Conservation (phyloP, 2,888 invertebrate species). For the Galerucella nymphaeae region DNA sequence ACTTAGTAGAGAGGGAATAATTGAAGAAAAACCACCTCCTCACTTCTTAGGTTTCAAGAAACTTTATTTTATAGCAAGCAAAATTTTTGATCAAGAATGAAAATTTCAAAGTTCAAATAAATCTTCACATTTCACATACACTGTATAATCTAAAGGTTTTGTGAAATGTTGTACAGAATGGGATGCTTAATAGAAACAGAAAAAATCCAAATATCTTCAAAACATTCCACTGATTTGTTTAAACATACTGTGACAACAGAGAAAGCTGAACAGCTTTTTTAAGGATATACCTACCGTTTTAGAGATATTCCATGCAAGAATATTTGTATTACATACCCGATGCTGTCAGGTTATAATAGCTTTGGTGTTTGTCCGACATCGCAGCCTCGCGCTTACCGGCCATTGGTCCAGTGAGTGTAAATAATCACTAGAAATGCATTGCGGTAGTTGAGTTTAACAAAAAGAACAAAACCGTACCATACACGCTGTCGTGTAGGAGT, state of each 20-base stretch:
- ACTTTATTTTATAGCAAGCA: no score
- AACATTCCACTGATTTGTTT: background rate
- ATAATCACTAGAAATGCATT: constrained; percentile 51
- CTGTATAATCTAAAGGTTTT: no score
- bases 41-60: no score
- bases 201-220: no score
- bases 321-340: constrained; percentile 49
- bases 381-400: constrained; percentile 53
- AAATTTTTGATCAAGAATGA: no score
- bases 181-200: no score
- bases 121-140: no score
- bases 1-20: no score
- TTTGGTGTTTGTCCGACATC: constrained; percentile 52
- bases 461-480: constrained; percentile 50
- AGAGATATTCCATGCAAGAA: constrained; percentile 43
- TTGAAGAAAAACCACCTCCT: no score
- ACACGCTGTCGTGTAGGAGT: constrained; percentile 58
- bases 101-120: no score
- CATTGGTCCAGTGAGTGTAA: constrained; percentile 56
- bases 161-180: no score
- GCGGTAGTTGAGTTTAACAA: constrained; percentile 52
- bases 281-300: constrained; percentile 2
- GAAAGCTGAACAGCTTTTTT: background rate
- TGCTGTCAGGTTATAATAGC: constrained; percentile 54
- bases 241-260: background rate